phyloP scores from a whole-genome alignment of 2,797 vertebrate genomes.

The Decapterus maruadsi region DNA sequence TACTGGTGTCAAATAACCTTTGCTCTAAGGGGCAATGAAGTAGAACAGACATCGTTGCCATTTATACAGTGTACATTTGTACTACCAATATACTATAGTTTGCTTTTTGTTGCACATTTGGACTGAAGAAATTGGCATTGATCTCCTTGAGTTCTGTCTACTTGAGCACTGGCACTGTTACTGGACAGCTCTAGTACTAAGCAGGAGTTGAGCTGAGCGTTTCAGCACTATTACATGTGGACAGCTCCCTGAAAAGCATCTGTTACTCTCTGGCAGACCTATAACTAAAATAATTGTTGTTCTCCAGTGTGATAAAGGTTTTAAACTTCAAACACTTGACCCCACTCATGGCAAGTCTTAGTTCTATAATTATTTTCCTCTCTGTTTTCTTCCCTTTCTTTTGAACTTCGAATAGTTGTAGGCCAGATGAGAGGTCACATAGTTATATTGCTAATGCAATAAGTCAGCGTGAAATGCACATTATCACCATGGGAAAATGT shows the following conservation, averaged over 20 bases:
- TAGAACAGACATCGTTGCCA: neutral
- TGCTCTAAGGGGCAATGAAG: neutral
- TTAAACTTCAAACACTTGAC: conserved; percentile 6
- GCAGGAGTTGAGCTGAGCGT: conserved; percentile 1
- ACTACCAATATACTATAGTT: neutral
- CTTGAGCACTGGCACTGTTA: conserved; percentile 16
- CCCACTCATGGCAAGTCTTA: neutral
- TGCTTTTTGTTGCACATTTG: neutral
- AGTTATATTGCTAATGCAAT: neutral
- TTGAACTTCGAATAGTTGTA: neutral
- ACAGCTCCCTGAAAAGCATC: conserved; percentile 51
- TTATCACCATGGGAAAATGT: conserved; percentile 1
- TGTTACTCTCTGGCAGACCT: neutral
- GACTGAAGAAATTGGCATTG: neutral
- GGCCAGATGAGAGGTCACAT: neutral
- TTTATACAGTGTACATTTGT: neutral
- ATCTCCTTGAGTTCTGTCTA: neutral
- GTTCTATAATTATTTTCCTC: neutral
- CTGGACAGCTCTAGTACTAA: conserved; percentile 47
- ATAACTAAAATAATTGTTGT: neutral
- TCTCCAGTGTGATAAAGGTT: neutral
- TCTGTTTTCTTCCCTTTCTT: neutral
- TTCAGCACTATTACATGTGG: conserved; percentile 58
- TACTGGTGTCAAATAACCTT: neutral
- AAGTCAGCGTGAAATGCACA: neutral